A percentile compares a stretch with the other conserved stretches of the same genome.
These are phyloP conservation scores for Coluber constrictor DNA, from an alignment of 2,797 vertebrate genomes.

Conservation along the genomic window DNA sequence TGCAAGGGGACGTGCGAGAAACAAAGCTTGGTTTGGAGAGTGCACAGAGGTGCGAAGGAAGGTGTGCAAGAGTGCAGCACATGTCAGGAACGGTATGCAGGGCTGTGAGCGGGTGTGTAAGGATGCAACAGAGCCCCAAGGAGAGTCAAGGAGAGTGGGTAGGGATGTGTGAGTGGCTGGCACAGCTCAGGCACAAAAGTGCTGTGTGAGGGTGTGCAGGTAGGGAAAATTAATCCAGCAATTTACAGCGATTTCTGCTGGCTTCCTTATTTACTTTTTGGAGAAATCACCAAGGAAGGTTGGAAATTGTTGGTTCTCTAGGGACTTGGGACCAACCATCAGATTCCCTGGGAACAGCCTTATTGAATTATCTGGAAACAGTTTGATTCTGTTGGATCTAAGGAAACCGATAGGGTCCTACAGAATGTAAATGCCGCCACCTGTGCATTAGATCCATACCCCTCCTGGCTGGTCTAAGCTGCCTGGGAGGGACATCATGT, in stretches of 20 bases:
- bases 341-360: not conserved
- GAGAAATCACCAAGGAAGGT: not conserved
- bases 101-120: no score
- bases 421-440: not conserved
- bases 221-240: not conserved
- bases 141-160: not conserved
- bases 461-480: not conserved
- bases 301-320: not conserved
- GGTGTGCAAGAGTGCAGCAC: not conserved
- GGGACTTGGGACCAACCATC: not conserved
- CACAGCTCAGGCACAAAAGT: not conserved
- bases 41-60: not conserved
- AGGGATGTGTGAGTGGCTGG: not conserved
- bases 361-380: not conserved
- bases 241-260: not conserved
- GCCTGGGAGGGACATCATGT: not conserved
- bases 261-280: not conserved
- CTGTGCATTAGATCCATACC: not conserved
- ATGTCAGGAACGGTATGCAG: not conserved
- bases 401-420: not conserved
- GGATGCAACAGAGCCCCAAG: not conserved
- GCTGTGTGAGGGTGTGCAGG: not conserved
- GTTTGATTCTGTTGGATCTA: not conserved
- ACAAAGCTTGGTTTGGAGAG: no score
- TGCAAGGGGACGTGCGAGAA: no score